Base-by-base conservation (phyloP, 2,797 vertebrate genomes). In the Halcyon chelicuti region DNA sequence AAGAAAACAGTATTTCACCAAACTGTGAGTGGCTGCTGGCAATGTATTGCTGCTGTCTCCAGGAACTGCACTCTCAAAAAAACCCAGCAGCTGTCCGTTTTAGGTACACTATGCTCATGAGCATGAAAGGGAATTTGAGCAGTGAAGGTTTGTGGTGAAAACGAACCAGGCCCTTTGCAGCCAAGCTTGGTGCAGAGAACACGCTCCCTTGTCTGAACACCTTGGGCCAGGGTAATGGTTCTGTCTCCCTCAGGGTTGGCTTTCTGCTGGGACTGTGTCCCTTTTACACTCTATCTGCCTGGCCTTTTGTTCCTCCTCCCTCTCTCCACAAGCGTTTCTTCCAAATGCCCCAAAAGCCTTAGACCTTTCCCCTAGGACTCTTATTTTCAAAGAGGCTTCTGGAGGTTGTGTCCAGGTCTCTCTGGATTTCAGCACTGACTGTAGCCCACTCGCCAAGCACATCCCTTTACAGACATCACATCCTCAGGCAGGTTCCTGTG, bases 171-270 rank as follows among this genome's bases (percentile, higher is more conserved):
- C 7, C 31, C 42, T 90, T 42, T 68, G 21, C 25, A 52, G 51
- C 29, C 84, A 71, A 76, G 21, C 46, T 8, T 51, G 21, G 14
- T 61, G 63, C 47, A 57, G 46, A 49, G 35, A 63, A 28, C 35
- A 47, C 2, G 9, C 1, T 2, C 3, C 7, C 28, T 26, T 25
- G 5, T n/a, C 66, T 40, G 35, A 47, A 54, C 28, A 3, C 18
- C 65, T 39, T 2, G 18, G 18, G 19, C 23, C 55, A 35, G 17
- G 8, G 19, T 13, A 46, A 29, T 2, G 29, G 35, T 17, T 37
- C 37, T 1, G 1, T 21, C 37, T 58, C 58, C 49, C 74, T 54
- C 57, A 67, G 37, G 18, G 17, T 0, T 66, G 66, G 8, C 57
- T 44, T 75, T 67, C 74, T 19, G 8, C 18, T 55, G 60, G 49